Conservation (phyloP, 2,888 invertebrate species). For the Conistra vaccinii region DNA sequence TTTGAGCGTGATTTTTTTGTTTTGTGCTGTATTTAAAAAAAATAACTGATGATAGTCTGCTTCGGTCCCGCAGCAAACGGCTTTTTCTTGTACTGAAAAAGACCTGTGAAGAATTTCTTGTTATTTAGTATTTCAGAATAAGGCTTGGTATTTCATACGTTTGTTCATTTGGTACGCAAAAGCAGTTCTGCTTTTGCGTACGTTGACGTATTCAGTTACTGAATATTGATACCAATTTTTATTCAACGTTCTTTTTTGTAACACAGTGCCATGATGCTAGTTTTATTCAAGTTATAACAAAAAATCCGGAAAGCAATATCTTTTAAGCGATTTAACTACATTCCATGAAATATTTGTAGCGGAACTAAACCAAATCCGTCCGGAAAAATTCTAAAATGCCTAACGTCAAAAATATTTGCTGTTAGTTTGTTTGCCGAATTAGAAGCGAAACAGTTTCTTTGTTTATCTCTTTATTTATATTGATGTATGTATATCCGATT, state of each 20-base stretch:
- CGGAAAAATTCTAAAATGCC: slow-evolving; percentile 29
- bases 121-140: not conserved
- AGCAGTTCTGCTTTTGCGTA: too few relatives aligned
- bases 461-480: slow-evolving; percentile 3
- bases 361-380: slow-evolving; percentile 10
- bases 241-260: not conserved
- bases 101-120: not conserved
- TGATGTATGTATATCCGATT: slow-evolving; percentile 15
- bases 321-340: slow-evolving; percentile 17
- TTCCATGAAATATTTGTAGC: slow-evolving; percentile 27
- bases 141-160: not conserved
- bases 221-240: not conserved
- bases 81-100: not conserved
- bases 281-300: not conserved
- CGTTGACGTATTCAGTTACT: not conserved
- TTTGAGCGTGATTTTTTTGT: slow-evolving; percentile 15
- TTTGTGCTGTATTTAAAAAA: not conserved
- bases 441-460: not conserved
- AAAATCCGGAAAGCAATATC: slow-evolving; percentile 29
- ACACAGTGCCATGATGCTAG: not conserved
- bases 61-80: not conserved
- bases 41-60: not conserved
- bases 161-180: too few relatives aligned
- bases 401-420: not conserved
- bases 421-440: not conserved